phyloP scores from a whole-genome alignment of 1,140 invertebrate species.

The Drosophila kohkoa region DNA sequence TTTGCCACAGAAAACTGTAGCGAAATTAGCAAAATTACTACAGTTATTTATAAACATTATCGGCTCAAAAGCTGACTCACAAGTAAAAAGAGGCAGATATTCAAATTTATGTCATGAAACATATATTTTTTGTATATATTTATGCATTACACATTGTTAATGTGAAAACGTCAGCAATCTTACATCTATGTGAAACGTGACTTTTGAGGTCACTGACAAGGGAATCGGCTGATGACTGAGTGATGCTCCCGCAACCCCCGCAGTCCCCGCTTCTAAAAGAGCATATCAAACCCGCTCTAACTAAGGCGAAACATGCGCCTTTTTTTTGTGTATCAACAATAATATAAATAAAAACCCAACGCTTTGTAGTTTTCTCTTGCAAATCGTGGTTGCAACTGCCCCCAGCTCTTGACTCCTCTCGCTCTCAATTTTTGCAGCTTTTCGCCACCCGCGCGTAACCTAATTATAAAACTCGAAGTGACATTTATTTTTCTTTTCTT shows the following conservation, averaged over 20 bases:
- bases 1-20: not conserved
- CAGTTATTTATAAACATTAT: constrained; percentile 32
- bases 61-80: constrained; percentile 24
- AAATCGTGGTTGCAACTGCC: constrained; percentile 26
- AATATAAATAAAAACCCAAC: not conserved
- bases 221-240: not conserved
- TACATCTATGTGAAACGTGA: constrained; percentile 57
- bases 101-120: not conserved
- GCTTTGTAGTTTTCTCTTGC: constrained; percentile 28
- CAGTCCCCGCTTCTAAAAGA: too few relatives aligned
- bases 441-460: constrained; percentile 67
- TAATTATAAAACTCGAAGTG: constrained; percentile 72
- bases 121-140: constrained; percentile 27
- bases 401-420: not conserved
- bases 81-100: not conserved
- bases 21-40: not conserved
- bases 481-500: constrained; percentile 51
- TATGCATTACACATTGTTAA: constrained; percentile 6
- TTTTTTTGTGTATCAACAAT: constrained; percentile 12
- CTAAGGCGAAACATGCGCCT: constrained; percentile 28
- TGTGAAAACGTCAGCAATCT: constrained; percentile 28
- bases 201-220: constrained; percentile 26
- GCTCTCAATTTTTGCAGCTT: constrained; percentile 47
- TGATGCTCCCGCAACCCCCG: too few relatives aligned
- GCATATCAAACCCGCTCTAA: too few relatives aligned